Base-by-base conservation (phyloP, 1,140 invertebrate species). In the Drosophila subpulchrella region DNA sequence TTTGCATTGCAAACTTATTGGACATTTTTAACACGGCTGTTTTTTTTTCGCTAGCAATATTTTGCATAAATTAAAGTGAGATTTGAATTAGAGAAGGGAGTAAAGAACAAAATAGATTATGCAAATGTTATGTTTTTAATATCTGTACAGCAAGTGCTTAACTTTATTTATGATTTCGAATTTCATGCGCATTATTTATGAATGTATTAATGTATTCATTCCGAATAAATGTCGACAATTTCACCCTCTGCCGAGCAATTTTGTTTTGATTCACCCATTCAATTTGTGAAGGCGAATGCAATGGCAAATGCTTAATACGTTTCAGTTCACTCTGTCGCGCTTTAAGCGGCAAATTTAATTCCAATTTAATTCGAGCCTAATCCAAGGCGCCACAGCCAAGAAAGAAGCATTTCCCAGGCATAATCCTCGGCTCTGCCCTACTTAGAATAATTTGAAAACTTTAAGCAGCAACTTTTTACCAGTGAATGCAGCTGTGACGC, bases 361-460 rank as follows among this genome's bases (percentile, higher is more conserved):
- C 72, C 70, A 86, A 78, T 86, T 86, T 86, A 86, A 86, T 86
- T 83, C 80, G 55, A 70, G 75, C 75, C 83, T 86, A 88, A 86
- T 88, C 83, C 84, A 56, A 62, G 81, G 80, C 55, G 53, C 66
- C 54, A 48, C 54, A 48, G 51, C 50, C 66, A 70, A 68, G 67
- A 71, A 71, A 48, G 36, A 71, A 57, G 42, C 65, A 71, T 71
- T 71, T 71, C 67, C 67, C 67, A 70, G 11, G 51, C 66, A 71
- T 71, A 71, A 71, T 71, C 67, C 51, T 55, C 50, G 36, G 74
- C 57, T 75, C 75, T 86, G 83, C 66, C 76, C 83, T 88, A 88
- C 83, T 88, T 83, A 79, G 76, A 89, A 88, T 88, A 88, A 88
- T 88, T 88, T 88, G 83, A 88, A 88, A 88, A 88, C 84, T 88